Percentiles rank a stretch among this genome's conserved stretches.
phyloP scores from a whole-genome alignment of 35 echinoderm and acorn worm genomes.

The Stichopus chloronotus region DNA sequence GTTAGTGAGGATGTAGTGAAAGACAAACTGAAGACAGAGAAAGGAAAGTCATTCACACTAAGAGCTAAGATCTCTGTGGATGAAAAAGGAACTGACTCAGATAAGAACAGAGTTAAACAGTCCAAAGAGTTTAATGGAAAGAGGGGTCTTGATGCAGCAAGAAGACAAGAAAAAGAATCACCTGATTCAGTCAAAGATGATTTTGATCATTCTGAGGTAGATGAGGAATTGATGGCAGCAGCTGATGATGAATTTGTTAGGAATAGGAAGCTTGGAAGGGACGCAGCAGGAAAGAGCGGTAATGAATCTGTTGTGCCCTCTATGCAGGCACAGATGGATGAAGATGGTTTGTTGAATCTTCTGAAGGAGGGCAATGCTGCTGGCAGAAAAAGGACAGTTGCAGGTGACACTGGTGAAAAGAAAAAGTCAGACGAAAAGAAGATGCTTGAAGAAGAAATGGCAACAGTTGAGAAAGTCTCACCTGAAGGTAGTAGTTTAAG shows the following conservation, averaged over 20 bases:
- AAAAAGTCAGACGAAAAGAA: slow-evolving; percentile 1
- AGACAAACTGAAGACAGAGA: background rate
- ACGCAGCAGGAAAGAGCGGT: background rate
- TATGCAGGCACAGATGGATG: background rate
- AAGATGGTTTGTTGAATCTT: slow-evolving; percentile 10
- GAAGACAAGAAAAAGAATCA: no score
- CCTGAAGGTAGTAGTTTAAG: background rate
- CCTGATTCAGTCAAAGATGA: background rate
- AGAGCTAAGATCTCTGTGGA: background rate
- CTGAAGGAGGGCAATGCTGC: slow-evolving; percentile 32
- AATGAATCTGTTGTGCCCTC: background rate
- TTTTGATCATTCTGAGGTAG: background rate
- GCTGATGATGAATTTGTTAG: background rate
- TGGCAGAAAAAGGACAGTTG: no score
- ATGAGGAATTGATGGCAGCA: background rate
- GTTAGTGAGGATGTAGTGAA: background rate
- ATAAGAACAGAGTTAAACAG: background rate
- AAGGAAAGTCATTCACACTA: background rate
- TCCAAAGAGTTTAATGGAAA: background rate
- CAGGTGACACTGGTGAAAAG: background rate
- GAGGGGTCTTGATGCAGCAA: no score
- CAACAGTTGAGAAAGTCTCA: background rate
- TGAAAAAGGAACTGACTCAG: background rate
- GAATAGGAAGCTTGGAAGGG: background rate
- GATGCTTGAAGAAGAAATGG: background rate